Evolutionary conservation across 1,140 invertebrate genomes (phyloP).

Genomic region (Drosophila bifasciata): DNA sequence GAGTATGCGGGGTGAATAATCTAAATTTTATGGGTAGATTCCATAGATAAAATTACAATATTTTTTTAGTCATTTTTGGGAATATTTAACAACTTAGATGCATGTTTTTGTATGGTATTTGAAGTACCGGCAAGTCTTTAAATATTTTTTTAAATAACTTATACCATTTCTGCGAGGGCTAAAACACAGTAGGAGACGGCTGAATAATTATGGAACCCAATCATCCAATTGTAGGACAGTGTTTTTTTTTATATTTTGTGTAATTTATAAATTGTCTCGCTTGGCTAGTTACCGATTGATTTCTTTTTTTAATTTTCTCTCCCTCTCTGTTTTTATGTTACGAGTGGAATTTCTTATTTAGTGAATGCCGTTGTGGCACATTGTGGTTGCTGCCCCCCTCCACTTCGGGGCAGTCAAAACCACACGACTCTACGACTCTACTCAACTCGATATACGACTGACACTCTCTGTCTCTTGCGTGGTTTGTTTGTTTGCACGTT

Average conservation of each 20-base stretch:
- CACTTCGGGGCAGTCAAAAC: slow-evolving; percentile 8
- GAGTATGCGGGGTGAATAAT: too few species aligned
- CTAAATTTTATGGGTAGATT: too few species aligned
- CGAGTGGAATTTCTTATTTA: neutral
- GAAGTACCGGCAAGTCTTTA: too few species aligned
- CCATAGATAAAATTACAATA: too few species aligned
- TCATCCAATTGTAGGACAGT: too few species aligned
- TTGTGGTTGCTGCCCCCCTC: slow-evolving; percentile 12
- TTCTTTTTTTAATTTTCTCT: neutral
- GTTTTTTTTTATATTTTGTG: neutral
- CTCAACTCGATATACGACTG: slow-evolving; percentile 15
- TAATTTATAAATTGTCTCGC: slow-evolving; percentile 8
- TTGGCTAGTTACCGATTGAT: slow-evolving; percentile 13
- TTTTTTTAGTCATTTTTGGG: too few species aligned
- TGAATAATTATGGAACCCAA: too few species aligned
- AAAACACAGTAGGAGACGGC: too few species aligned
- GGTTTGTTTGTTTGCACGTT: slow-evolving; percentile 59
- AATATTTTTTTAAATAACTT: too few species aligned
- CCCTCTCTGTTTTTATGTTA: neutral
- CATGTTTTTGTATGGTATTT: too few species aligned
- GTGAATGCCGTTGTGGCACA: neutral
- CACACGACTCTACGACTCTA: slow-evolving; percentile 7
- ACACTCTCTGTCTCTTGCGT: slow-evolving; percentile 16
- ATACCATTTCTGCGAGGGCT: too few species aligned
- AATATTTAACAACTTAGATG: too few species aligned